These are phyloP conservation scores for Cheilosia urbana DNA, from an alignment of 2,888 invertebrate genomes.

Conservation along the genomic window DNA sequence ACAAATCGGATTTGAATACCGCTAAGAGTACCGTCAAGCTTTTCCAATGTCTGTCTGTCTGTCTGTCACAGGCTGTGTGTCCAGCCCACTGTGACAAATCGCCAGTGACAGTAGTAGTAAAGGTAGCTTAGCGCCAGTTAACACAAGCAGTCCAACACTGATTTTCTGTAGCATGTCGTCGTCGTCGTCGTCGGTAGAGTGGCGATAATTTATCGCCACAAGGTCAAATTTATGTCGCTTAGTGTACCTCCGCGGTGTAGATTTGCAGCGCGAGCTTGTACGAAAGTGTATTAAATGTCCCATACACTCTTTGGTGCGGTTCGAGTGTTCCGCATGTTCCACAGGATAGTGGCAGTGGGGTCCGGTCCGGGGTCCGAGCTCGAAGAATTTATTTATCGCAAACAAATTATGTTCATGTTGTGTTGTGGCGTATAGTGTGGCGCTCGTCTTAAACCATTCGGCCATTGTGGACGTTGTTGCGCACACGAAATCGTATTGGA, in stretches of 20 bases:
- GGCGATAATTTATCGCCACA: slow-evolving; percentile 72
- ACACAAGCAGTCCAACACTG: slow-evolving; percentile 66
- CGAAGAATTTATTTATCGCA: slow-evolving; percentile 68
- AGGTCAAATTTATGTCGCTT: slow-evolving; percentile 75
- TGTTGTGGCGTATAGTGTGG: slow-evolving; percentile 15
- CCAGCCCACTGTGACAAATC: slow-evolving; percentile 64
- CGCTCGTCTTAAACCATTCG: slow-evolving; percentile 34
- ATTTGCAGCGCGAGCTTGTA: slow-evolving; percentile 25
- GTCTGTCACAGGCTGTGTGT: too few relatives aligned
- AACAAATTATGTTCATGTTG: slow-evolving; percentile 70
- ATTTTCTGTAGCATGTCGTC: slow-evolving; percentile 64
- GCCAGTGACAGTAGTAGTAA: slow-evolving; percentile 63
- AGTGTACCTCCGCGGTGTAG: slow-evolving; percentile 41
- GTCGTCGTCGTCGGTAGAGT: slow-evolving; percentile 38
- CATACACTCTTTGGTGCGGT: slow-evolving; percentile 31
- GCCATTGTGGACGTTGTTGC: slow-evolving; percentile 21
- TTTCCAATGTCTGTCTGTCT: not conserved
- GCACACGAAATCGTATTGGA: slow-evolving; percentile 62
- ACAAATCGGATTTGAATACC: slow-evolving; percentile 27
- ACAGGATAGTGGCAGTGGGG: slow-evolving; percentile 2
- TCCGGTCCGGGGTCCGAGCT: not conserved
- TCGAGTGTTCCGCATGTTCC: slow-evolving; percentile 1
- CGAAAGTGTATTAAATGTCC: slow-evolving; percentile 70
- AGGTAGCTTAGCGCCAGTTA: slow-evolving; percentile 74
- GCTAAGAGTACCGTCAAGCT: not conserved